phyloP scores from a whole-genome alignment of 2,113 vertebrate species.

The Oreochromis tanganicae region DNA sequence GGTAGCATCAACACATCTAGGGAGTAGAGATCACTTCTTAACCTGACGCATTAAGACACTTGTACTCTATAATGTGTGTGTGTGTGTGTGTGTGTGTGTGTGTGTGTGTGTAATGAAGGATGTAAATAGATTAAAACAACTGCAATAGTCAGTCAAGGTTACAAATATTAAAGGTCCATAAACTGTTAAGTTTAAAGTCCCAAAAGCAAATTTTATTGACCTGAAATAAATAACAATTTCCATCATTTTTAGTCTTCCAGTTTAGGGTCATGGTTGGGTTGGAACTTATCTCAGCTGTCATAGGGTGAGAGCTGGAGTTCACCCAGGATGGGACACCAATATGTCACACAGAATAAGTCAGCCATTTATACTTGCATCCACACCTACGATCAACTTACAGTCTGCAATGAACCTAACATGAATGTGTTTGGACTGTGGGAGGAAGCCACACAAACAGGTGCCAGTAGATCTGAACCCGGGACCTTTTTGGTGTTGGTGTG shows the following conservation, averaged over 20 bases:
- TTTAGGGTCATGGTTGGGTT: not conserved
- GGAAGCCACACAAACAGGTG: not conserved
- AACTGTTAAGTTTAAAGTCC: not conserved
- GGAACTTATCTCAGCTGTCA: not conserved
- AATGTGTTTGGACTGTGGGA: not conserved
- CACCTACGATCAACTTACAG: not conserved
- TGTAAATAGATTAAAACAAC: not conserved
- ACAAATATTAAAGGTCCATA: not conserved
- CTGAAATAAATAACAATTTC: not conserved
- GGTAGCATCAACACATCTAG: too few species aligned
- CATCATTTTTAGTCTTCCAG: not conserved
- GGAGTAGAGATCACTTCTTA: too few species aligned
- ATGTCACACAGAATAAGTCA: not conserved
- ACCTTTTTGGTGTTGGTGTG: not conserved
- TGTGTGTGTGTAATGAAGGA: not conserved
- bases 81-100: not conserved
- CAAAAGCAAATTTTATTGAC: not conserved
- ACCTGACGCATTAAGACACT: too few species aligned
- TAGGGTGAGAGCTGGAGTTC: rapidly evolving
- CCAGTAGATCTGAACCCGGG: not conserved
- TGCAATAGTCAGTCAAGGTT: not conserved
- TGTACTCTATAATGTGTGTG: too few species aligned
- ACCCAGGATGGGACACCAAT: not conserved
- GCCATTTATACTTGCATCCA: not conserved
- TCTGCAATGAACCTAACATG: not conserved